phyloP scores from a whole-genome alignment of 2,888 invertebrate species.

The Acanthoscelides obtectus region DNA sequence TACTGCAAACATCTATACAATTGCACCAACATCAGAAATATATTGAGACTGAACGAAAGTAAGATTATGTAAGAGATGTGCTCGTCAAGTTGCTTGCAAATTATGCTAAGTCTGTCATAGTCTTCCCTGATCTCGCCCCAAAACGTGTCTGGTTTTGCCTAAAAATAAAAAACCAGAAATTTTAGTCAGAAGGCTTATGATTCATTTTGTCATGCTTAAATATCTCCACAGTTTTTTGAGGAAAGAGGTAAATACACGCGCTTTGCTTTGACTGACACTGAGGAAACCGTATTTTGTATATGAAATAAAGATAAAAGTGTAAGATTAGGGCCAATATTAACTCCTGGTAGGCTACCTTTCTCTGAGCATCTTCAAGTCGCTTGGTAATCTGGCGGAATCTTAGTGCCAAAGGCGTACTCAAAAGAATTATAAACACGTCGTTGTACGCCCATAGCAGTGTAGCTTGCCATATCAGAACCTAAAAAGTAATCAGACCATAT shows the following conservation, averaged over 20 bases:
- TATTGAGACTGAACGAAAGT: conserved; percentile 28
- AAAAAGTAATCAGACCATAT: conserved; percentile 8
- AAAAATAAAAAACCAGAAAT: conserved; percentile 2
- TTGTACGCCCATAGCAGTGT: conserved; percentile 37
- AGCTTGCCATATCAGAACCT: conserved; percentile 32
- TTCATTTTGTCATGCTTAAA: no score
- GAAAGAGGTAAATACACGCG: no score
- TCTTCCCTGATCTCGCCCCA: conserved; percentile 29
- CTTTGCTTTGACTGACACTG: no score
- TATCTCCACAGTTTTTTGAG: no score
- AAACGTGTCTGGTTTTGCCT: conserved; percentile 15
- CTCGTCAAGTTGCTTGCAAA: conserved; percentile 26
- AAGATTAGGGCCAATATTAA: no score
- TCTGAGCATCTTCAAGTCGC: conserved; percentile 3
- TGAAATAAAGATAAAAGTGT: no score
- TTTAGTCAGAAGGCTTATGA: not conserved
- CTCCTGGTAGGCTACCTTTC: not conserved
- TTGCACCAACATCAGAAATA: conserved; percentile 27
- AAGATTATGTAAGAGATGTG: conserved; percentile 25
- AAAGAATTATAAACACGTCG: conserved; percentile 39
- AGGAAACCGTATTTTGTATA: no score
- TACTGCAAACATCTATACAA: conserved; percentile 28
- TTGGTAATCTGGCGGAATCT: conserved; percentile 36
- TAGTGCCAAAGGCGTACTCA: conserved; percentile 34
- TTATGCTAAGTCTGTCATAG: conserved; percentile 24